Evolutionary conservation across 2,888 invertebrate species (phyloP), one percentile per base, ranked within the genome.

Genomic region (Pinctada fucata): DNA sequence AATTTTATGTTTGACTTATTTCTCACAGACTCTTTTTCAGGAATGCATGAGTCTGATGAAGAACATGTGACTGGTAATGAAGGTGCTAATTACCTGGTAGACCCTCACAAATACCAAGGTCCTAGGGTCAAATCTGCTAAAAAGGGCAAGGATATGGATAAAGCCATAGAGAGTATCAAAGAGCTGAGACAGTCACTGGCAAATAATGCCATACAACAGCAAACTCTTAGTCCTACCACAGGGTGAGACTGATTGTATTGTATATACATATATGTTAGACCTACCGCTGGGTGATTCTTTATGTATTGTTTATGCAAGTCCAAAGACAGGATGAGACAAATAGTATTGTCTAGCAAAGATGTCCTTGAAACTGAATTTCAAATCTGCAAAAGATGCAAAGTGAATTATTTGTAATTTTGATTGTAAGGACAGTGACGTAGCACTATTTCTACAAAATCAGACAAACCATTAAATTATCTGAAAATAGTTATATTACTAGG

Each of bases 161-260:
- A 83, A 78, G 87, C 89, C 75, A 86, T 91, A 75, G 85, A 87
- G 76, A 89, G 89, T 80, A 88, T 89, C 71, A 86, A 86, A 51
- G 88, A 90, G 72, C 85, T 90, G 66, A 83, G 86, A 74, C 86
- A 88, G 78, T 88, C 89, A 3, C 84, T 89, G 5, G 83, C 87
- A 45, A 80, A 85, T 16, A 85, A 88, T 58, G 85, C 87, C 49
- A 75, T 78, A 75, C 82, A 83, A 72, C 84, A 88, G 68, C 81
- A 86, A 50, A 89, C 87, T 73, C 85, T 89, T 8, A 89, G 87
- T 83, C 89, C 89, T 63, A 89, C 89, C 47, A 87, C 89, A 65
- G 89, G 88, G 89, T 89, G 82, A 73, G 85, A 31, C 31, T 31
- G 31, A 31, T 31, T 31, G 31, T 31, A 31, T 31, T 31, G 31